These are phyloP conservation scores for Ectropis crepuscularia DNA, from an alignment of 2,888 invertebrate species.

Conservation along the genomic window DNA sequence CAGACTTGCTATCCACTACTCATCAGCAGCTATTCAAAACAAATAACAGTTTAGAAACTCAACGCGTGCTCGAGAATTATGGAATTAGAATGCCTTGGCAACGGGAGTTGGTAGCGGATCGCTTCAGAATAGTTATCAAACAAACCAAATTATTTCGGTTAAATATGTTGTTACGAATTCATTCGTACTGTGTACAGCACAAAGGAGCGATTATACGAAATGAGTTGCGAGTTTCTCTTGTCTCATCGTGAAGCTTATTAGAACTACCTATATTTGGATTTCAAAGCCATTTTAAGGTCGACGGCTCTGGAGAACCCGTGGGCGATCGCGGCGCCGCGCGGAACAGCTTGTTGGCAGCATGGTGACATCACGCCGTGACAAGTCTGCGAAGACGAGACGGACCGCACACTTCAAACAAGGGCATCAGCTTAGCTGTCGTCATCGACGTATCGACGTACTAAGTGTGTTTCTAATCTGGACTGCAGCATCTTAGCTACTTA, in stretches of 20 bases:
- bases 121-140: constrained; percentile 18
- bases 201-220: constrained; percentile 10
- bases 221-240: constrained; percentile 28
- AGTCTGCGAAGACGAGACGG: constrained; percentile 24
- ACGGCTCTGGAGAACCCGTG: constrained; percentile 43
- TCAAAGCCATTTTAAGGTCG: constrained; percentile 43
- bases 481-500: neutral
- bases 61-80: constrained; percentile 13
- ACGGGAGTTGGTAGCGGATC: constrained; percentile 18
- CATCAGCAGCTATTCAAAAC: constrained; percentile 24
- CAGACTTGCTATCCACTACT: constrained; percentile 21
- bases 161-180: constrained; percentile 8
- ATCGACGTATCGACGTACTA: constrained; percentile 9
- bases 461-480: constrained; percentile 5
- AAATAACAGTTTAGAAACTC: constrained; percentile 24
- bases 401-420: constrained; percentile 35
- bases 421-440: constrained; percentile 28
- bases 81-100: constrained; percentile 29
- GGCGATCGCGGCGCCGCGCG: constrained; percentile 45
- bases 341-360: constrained; percentile 32
- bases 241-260: constrained; percentile 34
- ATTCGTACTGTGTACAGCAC: constrained; percentile 10
- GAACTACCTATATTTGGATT: constrained; percentile 41
- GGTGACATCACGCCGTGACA: constrained; percentile 43
- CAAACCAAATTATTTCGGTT: constrained; percentile 11